phyloP scores from a whole-genome alignment of 2,797 vertebrate species.

The Orientallactaga sibirica region DNA sequence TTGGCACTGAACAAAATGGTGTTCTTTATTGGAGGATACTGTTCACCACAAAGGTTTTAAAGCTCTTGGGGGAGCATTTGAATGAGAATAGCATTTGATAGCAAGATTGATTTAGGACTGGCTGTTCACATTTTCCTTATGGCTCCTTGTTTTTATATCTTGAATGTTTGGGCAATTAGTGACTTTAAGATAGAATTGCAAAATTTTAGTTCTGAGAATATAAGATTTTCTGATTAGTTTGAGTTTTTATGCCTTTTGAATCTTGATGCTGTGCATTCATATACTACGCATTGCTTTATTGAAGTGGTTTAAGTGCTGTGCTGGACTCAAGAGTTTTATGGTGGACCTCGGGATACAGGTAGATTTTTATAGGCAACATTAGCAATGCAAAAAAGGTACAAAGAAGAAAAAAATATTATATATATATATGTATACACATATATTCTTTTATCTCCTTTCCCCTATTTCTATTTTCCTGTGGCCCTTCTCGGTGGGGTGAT shows the following conservation, averaged over 20 bases:
- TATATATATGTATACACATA: too few relatives aligned
- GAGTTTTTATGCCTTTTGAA: conserved; percentile 69
- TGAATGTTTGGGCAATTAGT: conserved; percentile 70
- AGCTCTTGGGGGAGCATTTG: conserved; percentile 73
- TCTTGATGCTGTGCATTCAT: conserved; percentile 58
- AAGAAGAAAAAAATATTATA: too few relatives aligned
- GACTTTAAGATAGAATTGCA: conserved; percentile 59
- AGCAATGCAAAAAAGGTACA: not conserved
- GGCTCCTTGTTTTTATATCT: conserved; percentile 57
- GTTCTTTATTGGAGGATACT: conserved; percentile 61
- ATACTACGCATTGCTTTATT: conserved; percentile 29
- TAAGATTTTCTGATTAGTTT: conserved; percentile 70
- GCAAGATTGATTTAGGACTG: conserved; percentile 70
- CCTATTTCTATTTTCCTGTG: too few relatives aligned
- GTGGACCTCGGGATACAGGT: conserved; percentile 5
- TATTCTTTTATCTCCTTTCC: too few relatives aligned
- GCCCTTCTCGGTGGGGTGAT: too few relatives aligned
- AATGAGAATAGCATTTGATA: conserved; percentile 75
- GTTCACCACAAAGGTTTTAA: conserved; percentile 61
- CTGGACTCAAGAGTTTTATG: conserved; percentile 43
- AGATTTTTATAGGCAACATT: conserved; percentile 20
- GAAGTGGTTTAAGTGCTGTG: conserved; percentile 65
- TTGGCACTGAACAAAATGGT: conserved; percentile 40
- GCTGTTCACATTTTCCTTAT: conserved; percentile 63
- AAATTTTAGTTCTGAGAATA: conserved; percentile 71